A percentile compares a stretch with the other conserved stretches of the same genome.
Evolutionary conservation across 2,113 vertebrate genomes (phyloP).

Genomic region (Gulo gulo): DNA sequence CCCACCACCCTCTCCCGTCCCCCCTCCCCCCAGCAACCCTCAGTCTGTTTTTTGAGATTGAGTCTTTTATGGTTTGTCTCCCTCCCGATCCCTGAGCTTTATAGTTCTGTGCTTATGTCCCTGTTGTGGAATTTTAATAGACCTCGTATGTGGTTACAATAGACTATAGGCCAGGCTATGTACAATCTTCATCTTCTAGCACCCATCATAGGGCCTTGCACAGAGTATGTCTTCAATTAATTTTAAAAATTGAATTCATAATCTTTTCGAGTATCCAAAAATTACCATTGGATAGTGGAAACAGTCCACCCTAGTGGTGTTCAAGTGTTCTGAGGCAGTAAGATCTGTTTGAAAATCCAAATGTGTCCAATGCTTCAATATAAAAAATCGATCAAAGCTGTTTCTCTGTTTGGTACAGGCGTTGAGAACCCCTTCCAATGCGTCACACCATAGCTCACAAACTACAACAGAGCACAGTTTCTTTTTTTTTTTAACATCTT

Average conservation of each 20-base stretch:
- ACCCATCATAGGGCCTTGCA: not conserved
- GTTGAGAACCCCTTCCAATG: not conserved
- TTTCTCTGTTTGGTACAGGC: not conserved
- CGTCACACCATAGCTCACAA: too few species aligned
- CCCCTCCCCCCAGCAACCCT: too few species aligned
- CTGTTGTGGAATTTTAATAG: not conserved
- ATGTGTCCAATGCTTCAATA: not conserved
- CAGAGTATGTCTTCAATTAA: not conserved
- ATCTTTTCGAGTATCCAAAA: not conserved
- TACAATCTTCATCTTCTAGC: not conserved
- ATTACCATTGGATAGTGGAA: not conserved
- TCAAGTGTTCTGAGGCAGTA: not conserved
- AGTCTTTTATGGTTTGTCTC: too few species aligned
- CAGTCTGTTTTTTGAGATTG: too few species aligned
- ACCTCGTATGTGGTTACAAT: not conserved
- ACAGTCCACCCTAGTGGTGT: not conserved
- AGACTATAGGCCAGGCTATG: not conserved
- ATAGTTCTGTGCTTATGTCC: not conserved
- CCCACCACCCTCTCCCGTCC: too few species aligned
- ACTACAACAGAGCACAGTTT: not conserved
- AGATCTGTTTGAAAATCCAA: not conserved
- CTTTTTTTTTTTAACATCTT: too few species aligned
- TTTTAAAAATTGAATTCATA: not conserved
- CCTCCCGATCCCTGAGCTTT: not conserved
- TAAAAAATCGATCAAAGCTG: not conserved